Evolutionary conservation across 2,797 vertebrate species (phyloP), one percentile per base, ranked within the genome.

Genomic region (Enteromius fasciolatus): DNA sequence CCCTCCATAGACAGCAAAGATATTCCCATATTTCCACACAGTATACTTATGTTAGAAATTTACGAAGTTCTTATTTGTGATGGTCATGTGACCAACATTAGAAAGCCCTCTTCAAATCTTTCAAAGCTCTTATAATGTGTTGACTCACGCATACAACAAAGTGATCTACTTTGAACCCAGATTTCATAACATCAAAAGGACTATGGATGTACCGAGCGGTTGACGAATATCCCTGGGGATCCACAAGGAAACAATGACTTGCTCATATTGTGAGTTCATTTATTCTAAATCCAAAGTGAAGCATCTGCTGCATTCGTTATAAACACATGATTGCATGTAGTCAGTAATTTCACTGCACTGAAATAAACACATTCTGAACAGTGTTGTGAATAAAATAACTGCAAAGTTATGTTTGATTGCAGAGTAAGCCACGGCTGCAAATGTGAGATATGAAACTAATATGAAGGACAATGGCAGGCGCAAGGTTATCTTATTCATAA

Each of bases 401-500:
- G 83, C 66, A 80, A 81, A 87, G 72, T 69, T 86, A 90, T 90
- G 83, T 87, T 69, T 86, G 59, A 78, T 74, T 77, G 69, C 78
- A 78, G n/a, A 80, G 73, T 69, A 66, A 78, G 70, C 39, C 15
- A 12, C 1, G 25, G 82, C 79, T 85, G 87, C 75, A 83, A 89
- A 88, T 85, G 79, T 63, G 74, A 86, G 87, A 91, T 88, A 88
- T 75, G 72, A 78, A 74, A 85, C 75, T 76, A 82, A 80, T 84
- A 80, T 23, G 4, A 73, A 86, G 57, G 85, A 87, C 75, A 86
- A 48, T 81, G 23, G 78, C 76, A 83, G 85, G 84, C 68, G 33
- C 83, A 87, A 85, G 82, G 78, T 76, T 80, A 82, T 73, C 83
- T 76, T 73, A 80, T 86, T 77, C 2, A 87, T 86, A 86, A 85